Evolutionary conservation across 2,888 invertebrate species (phyloP).

Genomic region (Imbricaverruca yamaguchii): DNA sequence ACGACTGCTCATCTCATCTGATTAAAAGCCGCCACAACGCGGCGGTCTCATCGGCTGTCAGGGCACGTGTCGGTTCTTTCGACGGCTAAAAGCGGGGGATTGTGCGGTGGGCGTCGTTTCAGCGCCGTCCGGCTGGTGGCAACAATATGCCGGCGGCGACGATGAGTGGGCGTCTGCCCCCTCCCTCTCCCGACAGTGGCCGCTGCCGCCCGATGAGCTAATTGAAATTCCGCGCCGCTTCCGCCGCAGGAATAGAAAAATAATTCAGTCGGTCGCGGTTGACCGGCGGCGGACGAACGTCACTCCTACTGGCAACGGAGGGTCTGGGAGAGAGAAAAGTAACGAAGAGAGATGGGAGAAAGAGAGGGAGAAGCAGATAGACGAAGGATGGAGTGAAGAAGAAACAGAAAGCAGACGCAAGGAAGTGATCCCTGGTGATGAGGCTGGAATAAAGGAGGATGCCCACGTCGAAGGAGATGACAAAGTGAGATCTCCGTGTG

Average conservation of each 20-base stretch:
- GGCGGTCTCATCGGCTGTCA: background rate
- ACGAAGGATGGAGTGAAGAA: background rate
- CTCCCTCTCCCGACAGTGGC: background rate
- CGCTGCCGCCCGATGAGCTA: background rate
- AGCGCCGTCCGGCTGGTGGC: background rate
- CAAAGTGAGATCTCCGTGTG: too few species aligned
- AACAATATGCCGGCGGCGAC: background rate
- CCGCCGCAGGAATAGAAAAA: conserved; percentile 14
- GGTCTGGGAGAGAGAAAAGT: background rate
- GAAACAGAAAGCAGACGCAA: too few species aligned
- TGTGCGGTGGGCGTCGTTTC: background rate
- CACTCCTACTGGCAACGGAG: background rate
- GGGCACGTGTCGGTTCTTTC: background rate
- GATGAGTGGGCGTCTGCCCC: background rate
- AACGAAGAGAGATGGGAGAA: background rate
- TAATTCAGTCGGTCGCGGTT: background rate
- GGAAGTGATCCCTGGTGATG: too few species aligned
- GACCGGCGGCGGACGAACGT: background rate
- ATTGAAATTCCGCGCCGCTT: conserved; percentile 2
- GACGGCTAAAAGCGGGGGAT: background rate
- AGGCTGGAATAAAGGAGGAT: too few species aligned
- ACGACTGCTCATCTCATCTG: background rate
- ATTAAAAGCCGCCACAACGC: background rate
- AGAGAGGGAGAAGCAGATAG: background rate
- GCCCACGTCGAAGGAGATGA: too few species aligned